Conservation (phyloP, 2,113 vertebrate species). For the Ochotona princeps region DNA sequence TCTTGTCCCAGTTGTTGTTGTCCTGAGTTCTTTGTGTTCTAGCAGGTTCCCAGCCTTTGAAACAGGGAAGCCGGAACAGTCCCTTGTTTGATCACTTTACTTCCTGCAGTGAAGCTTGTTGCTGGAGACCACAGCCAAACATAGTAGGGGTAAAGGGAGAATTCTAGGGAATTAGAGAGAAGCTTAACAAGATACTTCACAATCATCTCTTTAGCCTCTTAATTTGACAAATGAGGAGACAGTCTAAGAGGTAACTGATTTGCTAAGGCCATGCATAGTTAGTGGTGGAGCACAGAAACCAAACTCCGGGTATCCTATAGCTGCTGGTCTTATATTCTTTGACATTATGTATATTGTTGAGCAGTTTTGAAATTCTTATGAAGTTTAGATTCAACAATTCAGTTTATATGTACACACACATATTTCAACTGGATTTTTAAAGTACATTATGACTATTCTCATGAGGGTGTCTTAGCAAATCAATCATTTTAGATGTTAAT, state of each 20-base stretch:
- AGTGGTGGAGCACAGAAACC: not conserved
- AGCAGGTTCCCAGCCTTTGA: not conserved
- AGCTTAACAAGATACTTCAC: not conserved
- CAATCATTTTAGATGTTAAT: not conserved
- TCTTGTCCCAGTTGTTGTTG: not conserved
- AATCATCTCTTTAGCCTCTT: not conserved
- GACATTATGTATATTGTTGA: not conserved
- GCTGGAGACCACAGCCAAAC: not conserved
- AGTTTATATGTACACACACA: not conserved
- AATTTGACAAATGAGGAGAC: not conserved
- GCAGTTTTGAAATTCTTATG: not conserved
- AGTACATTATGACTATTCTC: not conserved
- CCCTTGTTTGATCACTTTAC: not conserved
- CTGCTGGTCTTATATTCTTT: not conserved
- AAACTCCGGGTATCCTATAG: not conserved
- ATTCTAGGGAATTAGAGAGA: not conserved
- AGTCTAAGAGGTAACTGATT: not conserved
- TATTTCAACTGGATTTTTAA: constrained; percentile 39
- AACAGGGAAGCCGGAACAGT: not conserved
- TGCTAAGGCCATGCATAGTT: not conserved
- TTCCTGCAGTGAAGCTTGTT: not conserved
- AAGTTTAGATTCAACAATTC: constrained; percentile 7
- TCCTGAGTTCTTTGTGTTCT: not conserved
- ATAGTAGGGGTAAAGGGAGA: not conserved
- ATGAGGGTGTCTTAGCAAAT: not conserved